A percentile compares a stretch with the other conserved stretches of the same genome.
Conservation (phyloP, 1,140 invertebrate genomes). For the Drosophila santomea region DNA sequence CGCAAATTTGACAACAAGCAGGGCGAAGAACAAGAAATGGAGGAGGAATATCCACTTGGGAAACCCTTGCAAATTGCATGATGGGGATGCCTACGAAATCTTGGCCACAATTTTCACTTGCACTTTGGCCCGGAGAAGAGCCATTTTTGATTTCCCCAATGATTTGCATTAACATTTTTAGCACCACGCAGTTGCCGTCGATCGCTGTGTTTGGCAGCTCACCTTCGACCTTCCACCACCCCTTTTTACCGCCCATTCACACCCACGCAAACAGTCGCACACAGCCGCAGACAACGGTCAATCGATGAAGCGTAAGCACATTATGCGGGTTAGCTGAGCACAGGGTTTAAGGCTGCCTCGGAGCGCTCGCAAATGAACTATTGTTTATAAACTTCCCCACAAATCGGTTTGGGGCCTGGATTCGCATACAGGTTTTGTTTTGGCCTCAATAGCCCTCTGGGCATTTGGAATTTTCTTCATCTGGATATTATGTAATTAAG, state of each 20-base stretch:
- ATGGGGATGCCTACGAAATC: constrained; percentile 58
- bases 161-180: constrained; percentile 81
- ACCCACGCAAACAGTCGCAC: constrained; percentile 14
- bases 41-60: constrained; percentile 60
- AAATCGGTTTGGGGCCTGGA: constrained; percentile 22
- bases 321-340: constrained; percentile 65
- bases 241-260: not conserved
- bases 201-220: constrained; percentile 22
- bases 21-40: not conserved
- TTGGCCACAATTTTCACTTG: constrained; percentile 77
- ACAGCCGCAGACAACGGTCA: constrained; percentile 49
- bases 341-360: constrained; percentile 16
- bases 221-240: constrained; percentile 23
- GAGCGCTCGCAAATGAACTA: constrained; percentile 69
- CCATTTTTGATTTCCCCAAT: constrained; percentile 81
- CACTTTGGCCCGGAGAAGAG: constrained; percentile 46
- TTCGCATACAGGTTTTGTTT: constrained; percentile 25
- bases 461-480: constrained; percentile 39
- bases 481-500: constrained; percentile 59
- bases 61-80: constrained; percentile 80
- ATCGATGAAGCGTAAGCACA: constrained; percentile 66
- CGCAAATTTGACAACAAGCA: constrained; percentile 74
- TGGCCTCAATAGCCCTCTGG: constrained; percentile 22
- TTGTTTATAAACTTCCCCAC: constrained; percentile 65
- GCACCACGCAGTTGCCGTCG: constrained; percentile 51